Percentiles rank a stretch among this genome's conserved stretches.
phyloP scores from a whole-genome alignment of 2,797 vertebrate species.

The Lateolabrax maculatus region DNA sequence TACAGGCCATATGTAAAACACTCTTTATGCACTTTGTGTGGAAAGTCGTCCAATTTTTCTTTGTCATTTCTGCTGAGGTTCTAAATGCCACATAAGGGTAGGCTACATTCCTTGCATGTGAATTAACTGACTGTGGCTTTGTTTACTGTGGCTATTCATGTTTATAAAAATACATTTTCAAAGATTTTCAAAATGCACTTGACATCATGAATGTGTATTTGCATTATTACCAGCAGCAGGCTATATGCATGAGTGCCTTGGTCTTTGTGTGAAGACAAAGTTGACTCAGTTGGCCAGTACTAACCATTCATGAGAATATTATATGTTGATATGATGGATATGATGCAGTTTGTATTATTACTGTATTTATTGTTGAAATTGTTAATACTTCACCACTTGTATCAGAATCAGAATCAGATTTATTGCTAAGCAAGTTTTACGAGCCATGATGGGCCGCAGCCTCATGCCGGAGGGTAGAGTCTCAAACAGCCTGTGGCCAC shows the following conservation, averaged over 20 bases:
- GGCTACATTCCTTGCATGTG: slow-evolving; percentile 5
- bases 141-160: slow-evolving; percentile 6
- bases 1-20: slow-evolving; percentile 25
- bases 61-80: slow-evolving; percentile 14
- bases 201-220: slow-evolving; percentile 16
- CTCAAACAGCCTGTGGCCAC: no score
- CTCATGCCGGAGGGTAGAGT: no score
- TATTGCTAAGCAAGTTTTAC: no score
- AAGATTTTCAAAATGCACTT: not conserved
- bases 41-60: not conserved
- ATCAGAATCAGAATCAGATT: no score
- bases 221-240: slow-evolving; percentile 1
- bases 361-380: not conserved
- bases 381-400: not conserved
- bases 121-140: slow-evolving; percentile 23
- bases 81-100: slow-evolving; percentile 26
- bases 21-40: slow-evolving; percentile 1
- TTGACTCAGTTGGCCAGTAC: not conserved
- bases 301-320: not conserved
- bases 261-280: slow-evolving; percentile 31
- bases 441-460: no score
- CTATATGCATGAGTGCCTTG: slow-evolving; percentile 5
- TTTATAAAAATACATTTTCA: not conserved
- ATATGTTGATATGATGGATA: not conserved
- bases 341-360: not conserved